phyloP scores from a whole-genome alignment of 2,113 vertebrate species.

The Corythornis vintsioides region DNA sequence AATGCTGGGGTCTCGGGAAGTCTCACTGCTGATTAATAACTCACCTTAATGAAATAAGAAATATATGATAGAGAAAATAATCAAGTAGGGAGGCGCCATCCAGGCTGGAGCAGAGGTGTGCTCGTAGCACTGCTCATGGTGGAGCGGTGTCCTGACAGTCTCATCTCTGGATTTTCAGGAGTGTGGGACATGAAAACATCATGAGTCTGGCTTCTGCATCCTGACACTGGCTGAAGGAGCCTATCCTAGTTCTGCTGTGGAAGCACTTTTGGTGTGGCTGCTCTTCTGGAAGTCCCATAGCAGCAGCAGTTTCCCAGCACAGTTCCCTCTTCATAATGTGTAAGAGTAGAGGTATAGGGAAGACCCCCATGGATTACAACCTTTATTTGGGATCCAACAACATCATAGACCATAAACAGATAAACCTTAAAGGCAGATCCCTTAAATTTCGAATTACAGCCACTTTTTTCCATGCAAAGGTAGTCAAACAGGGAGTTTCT shows the following conservation, averaged over 20 bases:
- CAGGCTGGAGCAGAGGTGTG: neutral
- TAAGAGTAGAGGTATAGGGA: neutral
- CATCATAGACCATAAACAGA: neutral
- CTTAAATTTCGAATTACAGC: neutral
- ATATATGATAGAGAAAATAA: neutral
- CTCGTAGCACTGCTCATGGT: accelerated
- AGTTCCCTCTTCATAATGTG: neutral
- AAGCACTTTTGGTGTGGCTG: neutral
- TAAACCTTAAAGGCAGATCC: neutral
- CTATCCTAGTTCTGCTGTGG: neutral
- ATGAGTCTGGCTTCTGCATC: neutral
- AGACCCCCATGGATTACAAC: neutral
- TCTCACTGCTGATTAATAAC: neutral
- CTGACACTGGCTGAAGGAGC: neutral
- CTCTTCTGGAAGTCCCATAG: neutral
- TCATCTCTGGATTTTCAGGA: neutral
- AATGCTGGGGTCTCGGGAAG: accelerated
- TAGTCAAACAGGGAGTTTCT: neutral
- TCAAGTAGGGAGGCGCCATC: accelerated
- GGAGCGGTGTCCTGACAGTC: accelerated
- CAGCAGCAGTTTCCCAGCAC: neutral
- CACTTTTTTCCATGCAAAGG: neutral
- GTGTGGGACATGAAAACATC: accelerated
- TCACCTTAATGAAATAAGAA: neutral
- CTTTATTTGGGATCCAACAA: neutral